phyloP scores from a whole-genome alignment of 2,797 vertebrate genomes.

The Leptatherina wallacei region DNA sequence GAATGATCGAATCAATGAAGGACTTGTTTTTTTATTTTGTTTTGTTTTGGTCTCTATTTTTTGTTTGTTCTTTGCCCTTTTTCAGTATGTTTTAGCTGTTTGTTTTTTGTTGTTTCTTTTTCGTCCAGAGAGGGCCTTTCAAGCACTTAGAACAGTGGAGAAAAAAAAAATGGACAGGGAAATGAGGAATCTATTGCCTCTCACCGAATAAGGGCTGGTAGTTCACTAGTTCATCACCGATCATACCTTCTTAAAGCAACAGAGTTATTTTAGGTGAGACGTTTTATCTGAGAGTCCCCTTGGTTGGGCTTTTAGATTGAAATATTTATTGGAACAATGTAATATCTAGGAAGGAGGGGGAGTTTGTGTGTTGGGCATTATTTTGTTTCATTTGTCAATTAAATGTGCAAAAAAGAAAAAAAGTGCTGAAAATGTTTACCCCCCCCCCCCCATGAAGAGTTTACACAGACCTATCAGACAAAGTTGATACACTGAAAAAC shows the following conservation, averaged over 20 bases:
- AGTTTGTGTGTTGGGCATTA: constrained; percentile 59
- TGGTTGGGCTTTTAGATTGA: constrained; percentile 46
- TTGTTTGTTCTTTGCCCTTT: constrained; percentile 23
- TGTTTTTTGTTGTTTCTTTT: not conserved
- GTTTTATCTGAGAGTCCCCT: constrained; percentile 39
- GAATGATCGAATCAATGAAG: constrained; percentile 56
- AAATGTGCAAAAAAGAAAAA: constrained; percentile 34
- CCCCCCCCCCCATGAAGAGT: constrained; percentile 54
- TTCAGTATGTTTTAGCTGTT: constrained; percentile 12
- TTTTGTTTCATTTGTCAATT: constrained; percentile 31
- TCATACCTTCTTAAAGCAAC: constrained; percentile 46
- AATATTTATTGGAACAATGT: constrained; percentile 57
- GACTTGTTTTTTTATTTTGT: constrained; percentile 3
- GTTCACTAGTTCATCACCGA: constrained; percentile 68
- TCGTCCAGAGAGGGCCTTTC: constrained; percentile 53
- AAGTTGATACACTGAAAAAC: constrained; percentile 69
- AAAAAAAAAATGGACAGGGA: constrained; percentile 30
- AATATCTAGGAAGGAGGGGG: constrained; percentile 16
- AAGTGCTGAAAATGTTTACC: constrained; percentile 65
- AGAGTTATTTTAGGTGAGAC: constrained; percentile 38
- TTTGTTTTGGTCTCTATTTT: constrained; percentile 52
- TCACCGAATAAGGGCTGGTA: constrained; percentile 81
- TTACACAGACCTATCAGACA: constrained; percentile 65
- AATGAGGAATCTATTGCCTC: constrained; percentile 62
- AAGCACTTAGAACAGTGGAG: constrained; percentile 59